A percentile compares a stretch with the other conserved stretches of the same genome.
These are phyloP conservation scores for Cosmia trapezina DNA, from an alignment of 2,888 invertebrate species.

Conservation along the genomic window DNA sequence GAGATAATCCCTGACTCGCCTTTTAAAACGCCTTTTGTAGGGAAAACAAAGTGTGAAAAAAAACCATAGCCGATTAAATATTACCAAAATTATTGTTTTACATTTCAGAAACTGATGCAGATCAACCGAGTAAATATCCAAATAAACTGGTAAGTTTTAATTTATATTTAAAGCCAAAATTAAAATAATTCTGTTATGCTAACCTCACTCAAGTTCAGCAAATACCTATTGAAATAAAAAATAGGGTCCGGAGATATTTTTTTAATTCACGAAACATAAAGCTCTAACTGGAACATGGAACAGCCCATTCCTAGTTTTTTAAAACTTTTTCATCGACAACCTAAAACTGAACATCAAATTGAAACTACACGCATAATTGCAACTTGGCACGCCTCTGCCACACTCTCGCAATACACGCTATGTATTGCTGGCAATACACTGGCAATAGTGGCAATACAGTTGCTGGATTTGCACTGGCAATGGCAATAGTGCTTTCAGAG, in stretches of 20 bases:
- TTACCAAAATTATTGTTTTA: not conserved
- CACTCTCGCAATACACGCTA: conserved; percentile 45
- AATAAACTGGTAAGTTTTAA: not conserved
- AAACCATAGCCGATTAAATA: not conserved
- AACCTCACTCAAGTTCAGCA: not conserved
- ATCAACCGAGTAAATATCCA: not conserved
- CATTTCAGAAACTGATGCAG: not conserved
- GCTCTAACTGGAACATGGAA: not conserved
- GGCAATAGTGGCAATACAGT: conserved; percentile 41
- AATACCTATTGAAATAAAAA: not conserved
- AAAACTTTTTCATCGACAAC: conserved; percentile 3
- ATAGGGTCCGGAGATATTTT: not conserved
- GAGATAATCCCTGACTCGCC: no score
- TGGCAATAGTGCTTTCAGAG: conserved; percentile 40
- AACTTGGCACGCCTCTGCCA: conserved; percentile 54
- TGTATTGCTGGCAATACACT: conserved; percentile 48
- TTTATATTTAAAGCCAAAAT: not conserved
- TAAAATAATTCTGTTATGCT: not conserved
- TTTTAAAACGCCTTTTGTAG: no score
- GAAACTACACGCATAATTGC: conserved; percentile 50
- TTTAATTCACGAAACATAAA: not conserved
- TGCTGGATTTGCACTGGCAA: conserved; percentile 39
- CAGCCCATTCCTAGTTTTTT: not conserved
- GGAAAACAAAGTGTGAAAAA: not conserved
- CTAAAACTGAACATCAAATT: conserved; percentile 19